These are phyloP conservation scores for Heterodera filipjevi DNA, from an alignment of 2,888 invertebrate genomes.

Conservation along the genomic window DNA sequence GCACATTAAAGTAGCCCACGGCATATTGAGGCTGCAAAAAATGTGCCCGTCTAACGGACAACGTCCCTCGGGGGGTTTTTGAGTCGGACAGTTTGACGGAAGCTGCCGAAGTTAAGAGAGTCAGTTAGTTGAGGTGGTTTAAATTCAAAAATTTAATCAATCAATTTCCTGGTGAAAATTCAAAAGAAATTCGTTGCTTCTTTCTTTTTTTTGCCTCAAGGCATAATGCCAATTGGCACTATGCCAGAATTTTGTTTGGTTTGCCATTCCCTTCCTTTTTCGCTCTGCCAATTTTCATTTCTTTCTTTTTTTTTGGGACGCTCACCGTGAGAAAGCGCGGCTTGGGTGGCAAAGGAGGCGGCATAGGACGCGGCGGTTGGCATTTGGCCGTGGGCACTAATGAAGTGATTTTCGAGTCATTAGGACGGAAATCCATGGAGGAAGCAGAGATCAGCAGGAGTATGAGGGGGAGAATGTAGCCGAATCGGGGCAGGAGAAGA, in stretches of 20 bases:
- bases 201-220: too few species aligned
- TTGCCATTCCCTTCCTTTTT: background rate
- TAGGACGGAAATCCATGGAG: too few species aligned
- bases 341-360: constrained; percentile 1
- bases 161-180: too few species aligned
- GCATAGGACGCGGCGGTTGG: background rate
- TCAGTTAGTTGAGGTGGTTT: background rate
- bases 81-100: background rate
- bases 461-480: background rate
- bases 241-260: background rate
- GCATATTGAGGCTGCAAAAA: background rate
- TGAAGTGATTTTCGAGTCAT: too few species aligned
- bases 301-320: background rate
- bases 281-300: background rate
- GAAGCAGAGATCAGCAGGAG: background rate
- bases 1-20: background rate
- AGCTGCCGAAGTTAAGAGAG: background rate
- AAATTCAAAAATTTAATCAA: background rate
- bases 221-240: too few species aligned
- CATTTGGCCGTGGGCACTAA: background rate
- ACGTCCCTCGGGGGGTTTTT: background rate
- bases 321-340: constrained; percentile 7
- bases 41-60: background rate
- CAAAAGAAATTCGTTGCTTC: too few species aligned
- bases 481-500: too few species aligned